Evolutionary conservation across 2,797 vertebrate genomes (phyloP).

Genomic region (Acanthurus leucopareius): DNA sequence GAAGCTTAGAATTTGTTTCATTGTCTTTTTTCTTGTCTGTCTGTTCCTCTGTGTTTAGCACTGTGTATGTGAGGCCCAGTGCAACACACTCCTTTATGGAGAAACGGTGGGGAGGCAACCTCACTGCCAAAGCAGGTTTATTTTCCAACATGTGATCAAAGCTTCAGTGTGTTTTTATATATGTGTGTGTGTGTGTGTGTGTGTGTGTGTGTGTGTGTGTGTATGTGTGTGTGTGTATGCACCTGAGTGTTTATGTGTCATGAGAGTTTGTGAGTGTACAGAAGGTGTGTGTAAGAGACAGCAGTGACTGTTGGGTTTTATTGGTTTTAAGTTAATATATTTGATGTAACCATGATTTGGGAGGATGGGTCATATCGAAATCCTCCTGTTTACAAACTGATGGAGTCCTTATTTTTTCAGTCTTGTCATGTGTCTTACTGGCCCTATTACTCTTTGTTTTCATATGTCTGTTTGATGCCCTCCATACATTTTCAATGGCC

Average conservation of each 20-base stretch:
- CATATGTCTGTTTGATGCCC: too few relatives aligned
- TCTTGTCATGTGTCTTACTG: too few relatives aligned
- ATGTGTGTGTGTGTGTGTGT: conserved; percentile 38
- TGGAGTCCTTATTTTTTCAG: too few relatives aligned
- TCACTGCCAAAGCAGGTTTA: conserved; percentile 74
- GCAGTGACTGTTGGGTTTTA: conserved; percentile 18
- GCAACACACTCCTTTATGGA: conserved; percentile 52
- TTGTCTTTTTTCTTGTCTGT: conserved; percentile 57
- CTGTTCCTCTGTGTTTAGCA: conserved; percentile 62
- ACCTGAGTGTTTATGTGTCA: conserved; percentile 13
- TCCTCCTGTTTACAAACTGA: background rate
- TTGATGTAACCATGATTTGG: conserved; percentile 7
- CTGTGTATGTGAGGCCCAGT: conserved; percentile 53
- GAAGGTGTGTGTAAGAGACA: conserved; percentile 3
- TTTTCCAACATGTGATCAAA: conserved; percentile 77
- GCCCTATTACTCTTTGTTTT: too few relatives aligned
- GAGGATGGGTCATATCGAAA: background rate
- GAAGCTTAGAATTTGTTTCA: conserved; percentile 70
- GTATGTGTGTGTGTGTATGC: conserved; percentile 38
- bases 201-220: conserved; percentile 37
- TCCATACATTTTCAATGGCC: too few relatives aligned
- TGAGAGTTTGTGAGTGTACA: conserved; percentile 13
- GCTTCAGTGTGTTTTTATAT: conserved; percentile 35
- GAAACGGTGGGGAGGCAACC: conserved; percentile 71
- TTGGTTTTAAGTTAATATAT: background rate